These are phyloP conservation scores for Crocodylus rhombifer DNA, from an alignment of 2,797 vertebrate genomes.

Conservation along the genomic window DNA sequence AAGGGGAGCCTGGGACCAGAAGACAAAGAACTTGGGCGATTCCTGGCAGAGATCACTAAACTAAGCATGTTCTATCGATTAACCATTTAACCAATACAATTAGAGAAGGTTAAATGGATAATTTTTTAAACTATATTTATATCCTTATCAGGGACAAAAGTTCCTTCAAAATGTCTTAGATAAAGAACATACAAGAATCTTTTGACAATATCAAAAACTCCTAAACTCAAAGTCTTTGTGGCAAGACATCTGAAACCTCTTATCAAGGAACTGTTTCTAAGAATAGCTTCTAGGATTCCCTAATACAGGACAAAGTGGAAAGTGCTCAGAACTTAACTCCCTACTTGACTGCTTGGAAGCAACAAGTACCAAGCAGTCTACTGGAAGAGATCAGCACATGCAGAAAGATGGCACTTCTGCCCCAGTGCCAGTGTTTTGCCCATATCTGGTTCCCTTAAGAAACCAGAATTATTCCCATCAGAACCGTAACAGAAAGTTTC, in stretches of 20 bases:
- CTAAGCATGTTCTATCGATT: too few relatives aligned
- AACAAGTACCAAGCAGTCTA: not conserved
- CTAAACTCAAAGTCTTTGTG: not conserved
- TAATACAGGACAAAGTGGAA: not conserved
- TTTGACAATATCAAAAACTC: not conserved
- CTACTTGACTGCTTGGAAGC: not conserved
- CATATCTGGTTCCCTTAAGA: not conserved
- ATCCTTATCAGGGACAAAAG: not conserved
- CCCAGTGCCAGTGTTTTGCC: not conserved
- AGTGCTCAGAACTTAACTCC: not conserved
- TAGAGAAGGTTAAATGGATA: too few relatives aligned
- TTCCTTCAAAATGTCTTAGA: not conserved
- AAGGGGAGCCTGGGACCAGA: too few relatives aligned
- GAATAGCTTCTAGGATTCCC: not conserved
- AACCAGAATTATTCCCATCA: not conserved
- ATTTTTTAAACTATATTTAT: too few relatives aligned
- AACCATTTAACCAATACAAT: too few relatives aligned
- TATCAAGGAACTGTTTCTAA: not conserved
- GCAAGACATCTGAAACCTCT: not conserved
- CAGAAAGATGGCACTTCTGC: not conserved
- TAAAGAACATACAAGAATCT: not conserved
- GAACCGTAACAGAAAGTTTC: not conserved
- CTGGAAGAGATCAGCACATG: not conserved
- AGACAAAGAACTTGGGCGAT: too few relatives aligned
- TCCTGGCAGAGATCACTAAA: too few relatives aligned